A percentile compares a stretch with the other conserved stretches of the same genome.
Evolutionary conservation across 64 coral and sea anemone genomes (phyloP).

Genomic region (Cladopsammia gracilis): DNA sequence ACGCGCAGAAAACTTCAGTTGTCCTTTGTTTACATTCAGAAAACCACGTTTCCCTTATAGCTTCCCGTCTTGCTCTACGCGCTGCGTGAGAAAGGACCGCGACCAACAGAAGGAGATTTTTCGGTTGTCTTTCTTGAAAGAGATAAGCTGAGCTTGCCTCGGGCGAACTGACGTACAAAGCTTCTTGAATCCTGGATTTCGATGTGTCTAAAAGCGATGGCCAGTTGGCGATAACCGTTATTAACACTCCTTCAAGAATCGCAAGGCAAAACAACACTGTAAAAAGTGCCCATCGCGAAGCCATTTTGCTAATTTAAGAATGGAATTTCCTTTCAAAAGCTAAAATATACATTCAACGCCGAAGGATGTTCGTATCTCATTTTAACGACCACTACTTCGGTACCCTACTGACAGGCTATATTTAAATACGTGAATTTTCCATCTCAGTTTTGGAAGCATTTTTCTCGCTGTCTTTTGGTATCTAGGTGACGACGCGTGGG

Average conservation of each 20-base stretch:
- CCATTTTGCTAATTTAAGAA: not conserved
- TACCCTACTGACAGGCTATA: not conserved
- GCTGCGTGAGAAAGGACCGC: conserved; percentile 82
- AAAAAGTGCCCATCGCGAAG: not conserved
- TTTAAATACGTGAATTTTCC: not conserved
- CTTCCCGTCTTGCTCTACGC: conserved; percentile 68
- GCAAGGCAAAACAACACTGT: not conserved
- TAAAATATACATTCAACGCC: not conserved
- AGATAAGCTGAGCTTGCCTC: conserved; percentile 3
- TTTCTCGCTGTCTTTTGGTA: not conserved
- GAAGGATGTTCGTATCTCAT: not conserved
- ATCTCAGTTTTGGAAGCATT: not conserved
- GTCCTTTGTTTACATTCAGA: conserved; percentile 48
- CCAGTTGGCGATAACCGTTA: not conserved
- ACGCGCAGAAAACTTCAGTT: conserved; percentile 54
- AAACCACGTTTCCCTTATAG: conserved; percentile 88
- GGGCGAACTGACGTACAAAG: conserved; percentile 19
- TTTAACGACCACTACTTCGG: too few species aligned
- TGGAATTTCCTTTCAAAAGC: too few species aligned
- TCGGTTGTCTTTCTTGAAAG: not conserved
- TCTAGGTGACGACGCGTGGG: not conserved
- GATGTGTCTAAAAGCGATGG: not conserved
- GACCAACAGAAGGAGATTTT: conserved; percentile 52
- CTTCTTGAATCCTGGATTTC: conserved; percentile 15
- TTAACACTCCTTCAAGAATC: conserved; percentile 11